Conservation (phyloP, 2,797 vertebrate genomes). For the Ctenopoma kingsleyae region DNA sequence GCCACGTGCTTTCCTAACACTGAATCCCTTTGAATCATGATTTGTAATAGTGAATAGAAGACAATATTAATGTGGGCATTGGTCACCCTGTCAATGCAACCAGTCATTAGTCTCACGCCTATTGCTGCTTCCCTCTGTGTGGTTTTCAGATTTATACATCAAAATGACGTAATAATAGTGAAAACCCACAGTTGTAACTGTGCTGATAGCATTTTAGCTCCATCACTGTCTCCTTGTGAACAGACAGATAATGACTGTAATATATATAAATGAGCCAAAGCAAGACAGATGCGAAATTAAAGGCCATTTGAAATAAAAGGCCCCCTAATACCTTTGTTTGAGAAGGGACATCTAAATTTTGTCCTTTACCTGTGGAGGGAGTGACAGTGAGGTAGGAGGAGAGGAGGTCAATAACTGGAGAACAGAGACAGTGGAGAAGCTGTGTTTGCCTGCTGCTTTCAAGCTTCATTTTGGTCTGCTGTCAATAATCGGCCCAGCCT, state of each 20-base stretch:
- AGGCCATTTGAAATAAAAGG: slow-evolving; percentile 69
- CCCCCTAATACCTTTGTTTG: slow-evolving; percentile 69
- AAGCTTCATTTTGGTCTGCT: slow-evolving; percentile 66
- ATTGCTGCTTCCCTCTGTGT: slow-evolving; percentile 31
- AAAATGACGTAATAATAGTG: slow-evolving; percentile 62
- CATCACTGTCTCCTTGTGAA: slow-evolving; percentile 74
- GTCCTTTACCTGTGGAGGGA: slow-evolving; percentile 35
- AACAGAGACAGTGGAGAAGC: slow-evolving; percentile 33
- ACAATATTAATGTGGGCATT: slow-evolving; percentile 68
- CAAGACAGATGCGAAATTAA: slow-evolving; percentile 77
- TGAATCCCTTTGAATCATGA: slow-evolving; percentile 40
- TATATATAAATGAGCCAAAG: slow-evolving; percentile 76
- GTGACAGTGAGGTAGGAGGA: slow-evolving; percentile 39
- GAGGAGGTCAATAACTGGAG: slow-evolving; percentile 53
- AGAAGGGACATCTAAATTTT: slow-evolving; percentile 63
- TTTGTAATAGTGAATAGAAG: slow-evolving; percentile 38
- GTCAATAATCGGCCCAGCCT: slow-evolving; percentile 77
- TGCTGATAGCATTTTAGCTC: slow-evolving; percentile 62
- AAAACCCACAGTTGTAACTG: slow-evolving; percentile 54
- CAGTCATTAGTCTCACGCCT: slow-evolving; percentile 61
- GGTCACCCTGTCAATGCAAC: slow-evolving; percentile 68
- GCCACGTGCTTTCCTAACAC: slow-evolving; percentile 6
- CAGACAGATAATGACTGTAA: slow-evolving; percentile 73
- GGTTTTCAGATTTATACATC: slow-evolving; percentile 61
- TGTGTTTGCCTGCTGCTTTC: slow-evolving; percentile 60